Percentiles rank a stretch among this genome's conserved stretches.
Evolutionary conservation across 2,113 vertebrate species (phyloP).

Genomic region (Paradoxurus hermaphroditus): DNA sequence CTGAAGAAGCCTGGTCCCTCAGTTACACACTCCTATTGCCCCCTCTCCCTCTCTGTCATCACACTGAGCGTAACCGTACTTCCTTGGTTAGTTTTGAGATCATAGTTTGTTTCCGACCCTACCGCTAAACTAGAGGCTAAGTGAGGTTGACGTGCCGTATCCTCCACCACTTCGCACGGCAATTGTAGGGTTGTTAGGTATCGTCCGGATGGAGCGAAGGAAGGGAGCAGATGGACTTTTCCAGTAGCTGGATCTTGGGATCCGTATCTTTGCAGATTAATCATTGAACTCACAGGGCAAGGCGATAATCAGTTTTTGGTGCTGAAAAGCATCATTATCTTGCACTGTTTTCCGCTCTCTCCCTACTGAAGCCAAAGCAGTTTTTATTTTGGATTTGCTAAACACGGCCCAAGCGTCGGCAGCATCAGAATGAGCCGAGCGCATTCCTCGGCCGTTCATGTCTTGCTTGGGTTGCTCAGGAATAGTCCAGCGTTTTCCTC

Average conservation of each 20-base stretch:
- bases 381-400: slow-evolving; percentile 62
- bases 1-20: not conserved
- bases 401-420: not conserved
- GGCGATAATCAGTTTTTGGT: not conserved
- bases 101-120: not conserved
- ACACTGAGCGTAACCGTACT: not conserved
- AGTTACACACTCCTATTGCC: not conserved
- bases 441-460: not conserved
- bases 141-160: not conserved
- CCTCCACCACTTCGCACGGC: not conserved
- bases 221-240: not conserved
- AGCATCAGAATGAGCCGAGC: slow-evolving; percentile 40
- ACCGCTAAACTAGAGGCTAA: not conserved
- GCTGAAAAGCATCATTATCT: not conserved
- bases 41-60: not conserved
- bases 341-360: not conserved
- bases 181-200: not conserved
- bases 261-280: not conserved
- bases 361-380: slow-evolving; percentile 10
- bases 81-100: not conserved
- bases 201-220: not conserved
- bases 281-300: not conserved
- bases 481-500: slow-evolving; percentile 67
- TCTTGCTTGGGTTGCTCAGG: slow-evolving; percentile 34
- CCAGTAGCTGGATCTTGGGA: not conserved